phyloP scores from a whole-genome alignment of 2,113 vertebrate genomes.

The Agelaius phoeniceus region DNA sequence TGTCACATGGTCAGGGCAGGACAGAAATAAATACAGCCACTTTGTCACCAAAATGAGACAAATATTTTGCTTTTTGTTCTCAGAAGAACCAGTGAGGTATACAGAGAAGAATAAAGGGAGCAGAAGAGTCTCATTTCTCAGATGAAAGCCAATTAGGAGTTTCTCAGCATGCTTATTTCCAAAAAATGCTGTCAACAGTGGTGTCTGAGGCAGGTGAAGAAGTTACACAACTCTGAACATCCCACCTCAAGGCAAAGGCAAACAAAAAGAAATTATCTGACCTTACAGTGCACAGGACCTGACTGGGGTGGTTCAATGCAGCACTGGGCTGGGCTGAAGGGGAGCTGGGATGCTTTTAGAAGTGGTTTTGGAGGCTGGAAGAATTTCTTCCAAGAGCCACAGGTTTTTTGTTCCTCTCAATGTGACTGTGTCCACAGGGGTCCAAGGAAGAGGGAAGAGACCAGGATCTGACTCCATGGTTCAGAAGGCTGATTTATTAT shows the following conservation, averaged over 20 bases:
- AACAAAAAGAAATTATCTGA: not conserved
- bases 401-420: not conserved
- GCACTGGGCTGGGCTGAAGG: not conserved
- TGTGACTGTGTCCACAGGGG: no score
- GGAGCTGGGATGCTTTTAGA: not conserved
- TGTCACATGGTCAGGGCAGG: not conserved
- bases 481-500: no score
- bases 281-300: not conserved
- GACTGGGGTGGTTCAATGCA: not conserved
- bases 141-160: not conserved
- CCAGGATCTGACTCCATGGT: no score
- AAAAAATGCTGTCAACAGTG: not conserved
- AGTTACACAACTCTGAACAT: not conserved
- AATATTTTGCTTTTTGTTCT: not conserved
- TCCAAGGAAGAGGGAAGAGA: no score
- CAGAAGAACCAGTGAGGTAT: not conserved
- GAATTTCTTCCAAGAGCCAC: not conserved
- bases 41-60: not conserved
- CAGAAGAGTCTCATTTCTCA: not conserved
- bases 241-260: not conserved
- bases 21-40: not conserved
- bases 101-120: not conserved
- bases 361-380: not conserved
- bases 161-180: not conserved
- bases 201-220: not conserved